Evolutionary conservation across 2,888 invertebrate genomes (phyloP).

Genomic region (Laspeyria flexula): DNA sequence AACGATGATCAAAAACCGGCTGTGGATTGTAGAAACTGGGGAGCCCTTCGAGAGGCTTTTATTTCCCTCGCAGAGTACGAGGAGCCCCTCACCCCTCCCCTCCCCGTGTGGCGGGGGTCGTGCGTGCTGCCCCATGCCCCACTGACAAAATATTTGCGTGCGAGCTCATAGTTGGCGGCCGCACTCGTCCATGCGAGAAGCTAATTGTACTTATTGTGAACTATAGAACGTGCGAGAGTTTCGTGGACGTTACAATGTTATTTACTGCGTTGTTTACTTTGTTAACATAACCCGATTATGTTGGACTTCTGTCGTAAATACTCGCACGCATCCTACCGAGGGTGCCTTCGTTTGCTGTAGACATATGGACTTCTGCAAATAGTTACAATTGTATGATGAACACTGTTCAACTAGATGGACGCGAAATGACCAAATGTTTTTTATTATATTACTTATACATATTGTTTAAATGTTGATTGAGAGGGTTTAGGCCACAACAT

Average conservation of each 20-base stretch:
- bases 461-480: too few relatives aligned
- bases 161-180: neutral
- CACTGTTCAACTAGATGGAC: too few relatives aligned
- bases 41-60: neutral
- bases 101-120: neutral
- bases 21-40: neutral
- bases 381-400: too few relatives aligned
- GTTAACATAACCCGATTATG: neutral
- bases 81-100: neutral
- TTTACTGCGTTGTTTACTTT: neutral
- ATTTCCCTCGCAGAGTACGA: neutral
- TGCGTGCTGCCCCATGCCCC: conserved; percentile 7
- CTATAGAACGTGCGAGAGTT: neutral
- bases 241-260: neutral
- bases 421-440: too few relatives aligned
- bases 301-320: too few relatives aligned
- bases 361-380: too few relatives aligned
- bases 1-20: neutral
- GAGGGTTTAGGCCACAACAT: too few relatives aligned
- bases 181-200: neutral
- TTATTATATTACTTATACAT: too few relatives aligned
- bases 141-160: conserved; percentile 19
- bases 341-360: too few relatives aligned
- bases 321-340: too few relatives aligned
- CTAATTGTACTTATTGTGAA: neutral